Evolutionary conservation across 2,888 invertebrate species (phyloP).

Genomic region (Coenonympha arcania): DNA sequence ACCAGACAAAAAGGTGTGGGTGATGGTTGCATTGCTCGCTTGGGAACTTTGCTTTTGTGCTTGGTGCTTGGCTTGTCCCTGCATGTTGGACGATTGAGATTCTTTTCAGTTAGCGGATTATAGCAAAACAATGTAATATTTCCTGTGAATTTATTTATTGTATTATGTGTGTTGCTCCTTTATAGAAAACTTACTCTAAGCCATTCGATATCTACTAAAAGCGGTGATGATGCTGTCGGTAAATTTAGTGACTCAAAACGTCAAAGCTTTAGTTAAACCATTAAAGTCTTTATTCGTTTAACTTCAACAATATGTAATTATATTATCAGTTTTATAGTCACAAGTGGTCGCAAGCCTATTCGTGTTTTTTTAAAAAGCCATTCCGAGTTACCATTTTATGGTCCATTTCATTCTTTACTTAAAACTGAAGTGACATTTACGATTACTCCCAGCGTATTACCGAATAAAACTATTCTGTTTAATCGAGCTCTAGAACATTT

Average conservation of each 20-base stretch:
- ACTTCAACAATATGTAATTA: too few relatives aligned
- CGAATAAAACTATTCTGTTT: slow-evolving; percentile 19
- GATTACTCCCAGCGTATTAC: slow-evolving; percentile 18
- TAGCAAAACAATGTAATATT: too few relatives aligned
- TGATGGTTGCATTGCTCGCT: too few relatives aligned
- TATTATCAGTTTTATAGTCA: slow-evolving; percentile 15
- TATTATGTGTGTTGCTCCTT: too few relatives aligned
- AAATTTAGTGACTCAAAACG: neutral
- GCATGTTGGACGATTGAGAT: too few relatives aligned
- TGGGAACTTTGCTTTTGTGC: too few relatives aligned
- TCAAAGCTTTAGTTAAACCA: neutral
- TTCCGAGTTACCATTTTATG: slow-evolving; percentile 24
- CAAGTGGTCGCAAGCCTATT: slow-evolving; percentile 8
- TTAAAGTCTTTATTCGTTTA: slow-evolving; percentile 14
- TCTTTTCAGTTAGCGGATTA: too few relatives aligned
- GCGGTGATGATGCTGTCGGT: neutral
- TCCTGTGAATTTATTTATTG: too few relatives aligned
- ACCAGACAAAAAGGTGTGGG: too few relatives aligned
- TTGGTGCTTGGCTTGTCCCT: too few relatives aligned
- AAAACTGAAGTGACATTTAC: slow-evolving; percentile 22
- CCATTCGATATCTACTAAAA: neutral
- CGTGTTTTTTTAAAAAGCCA: slow-evolving; percentile 20
- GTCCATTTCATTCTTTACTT: slow-evolving; percentile 20
- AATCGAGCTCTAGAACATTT: slow-evolving; percentile 14
- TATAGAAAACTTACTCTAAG: too few relatives aligned